phyloP scores from a whole-genome alignment of 2,888 invertebrate species.

The Drosophila atroscutellata region DNA sequence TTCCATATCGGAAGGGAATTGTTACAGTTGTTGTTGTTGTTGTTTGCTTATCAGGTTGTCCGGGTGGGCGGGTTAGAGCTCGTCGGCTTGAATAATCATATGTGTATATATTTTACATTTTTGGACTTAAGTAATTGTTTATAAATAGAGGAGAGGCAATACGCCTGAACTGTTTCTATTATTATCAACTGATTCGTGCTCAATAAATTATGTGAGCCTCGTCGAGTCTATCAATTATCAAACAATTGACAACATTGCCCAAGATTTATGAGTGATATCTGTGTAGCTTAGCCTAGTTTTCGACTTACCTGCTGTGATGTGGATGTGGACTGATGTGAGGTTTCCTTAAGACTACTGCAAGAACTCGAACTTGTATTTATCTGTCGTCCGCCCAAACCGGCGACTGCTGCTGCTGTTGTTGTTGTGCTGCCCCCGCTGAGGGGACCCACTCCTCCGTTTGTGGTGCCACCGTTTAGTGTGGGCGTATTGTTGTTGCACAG shows the following conservation, averaged over 20 bases:
- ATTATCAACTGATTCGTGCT: constrained; percentile 7
- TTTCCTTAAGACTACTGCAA: constrained; percentile 85
- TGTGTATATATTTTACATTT: constrained; percentile 22
- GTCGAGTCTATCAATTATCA: constrained; percentile 18
- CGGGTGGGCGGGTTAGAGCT: not conserved
- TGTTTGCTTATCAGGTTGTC: constrained; percentile 34
- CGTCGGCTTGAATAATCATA: constrained; percentile 1
- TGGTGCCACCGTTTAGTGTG: constrained; percentile 41
- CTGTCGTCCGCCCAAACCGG: constrained; percentile 59
- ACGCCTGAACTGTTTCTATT: not conserved
- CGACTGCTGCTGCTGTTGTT: constrained; percentile 28
- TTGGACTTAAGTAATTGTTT: constrained; percentile 47
- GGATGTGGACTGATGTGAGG: constrained; percentile 82
- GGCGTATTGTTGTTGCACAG: constrained; percentile 34
- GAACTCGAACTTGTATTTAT: constrained; percentile 84
- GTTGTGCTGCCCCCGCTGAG: constrained; percentile 40
- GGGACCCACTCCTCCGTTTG: constrained; percentile 45
- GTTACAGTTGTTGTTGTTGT: not conserved
- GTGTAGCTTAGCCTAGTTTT: not conserved
- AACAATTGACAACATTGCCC: constrained; percentile 14
- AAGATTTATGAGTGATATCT: constrained; percentile 4
- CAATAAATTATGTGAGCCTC: constrained; percentile 21
- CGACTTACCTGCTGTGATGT: constrained; percentile 84
- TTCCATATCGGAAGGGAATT: constrained; percentile 31
- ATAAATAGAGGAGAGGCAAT: constrained; percentile 40